Evolutionary conservation across 2,888 invertebrate genomes (phyloP).

Genomic region (Gasteruption jaculator): DNA sequence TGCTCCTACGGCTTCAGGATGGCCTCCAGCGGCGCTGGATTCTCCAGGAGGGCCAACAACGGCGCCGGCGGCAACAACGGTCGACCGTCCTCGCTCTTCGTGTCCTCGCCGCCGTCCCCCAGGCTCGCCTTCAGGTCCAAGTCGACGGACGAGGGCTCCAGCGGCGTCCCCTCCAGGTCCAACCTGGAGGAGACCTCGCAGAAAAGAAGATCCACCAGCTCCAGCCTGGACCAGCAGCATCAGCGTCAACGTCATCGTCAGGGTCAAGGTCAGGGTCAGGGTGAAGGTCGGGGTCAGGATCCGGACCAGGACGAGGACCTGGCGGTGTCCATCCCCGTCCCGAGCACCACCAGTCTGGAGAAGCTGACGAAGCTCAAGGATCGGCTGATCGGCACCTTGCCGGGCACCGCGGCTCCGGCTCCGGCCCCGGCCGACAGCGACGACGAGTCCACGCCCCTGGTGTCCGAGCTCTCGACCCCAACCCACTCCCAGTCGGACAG

Average conservation of each 20-base stretch:
- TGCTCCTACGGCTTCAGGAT: constrained; percentile 28
- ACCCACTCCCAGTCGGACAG: constrained; percentile 39
- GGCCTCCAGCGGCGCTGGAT: constrained; percentile 11
- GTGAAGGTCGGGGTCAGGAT: constrained; percentile 18
- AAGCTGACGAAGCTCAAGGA: constrained; percentile 37
- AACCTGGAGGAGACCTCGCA: constrained; percentile 20
- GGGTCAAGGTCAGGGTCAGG: too few relatives aligned
- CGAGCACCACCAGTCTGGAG: constrained; percentile 30
- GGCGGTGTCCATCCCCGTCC: constrained; percentile 29
- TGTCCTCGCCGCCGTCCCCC: constrained; percentile 43
- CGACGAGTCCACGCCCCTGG: constrained; percentile 68
- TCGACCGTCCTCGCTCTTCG: constrained; percentile 37
- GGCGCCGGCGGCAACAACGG: constrained; percentile 17
- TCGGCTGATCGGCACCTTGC: constrained; percentile 29
- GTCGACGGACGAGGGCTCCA: constrained; percentile 38
- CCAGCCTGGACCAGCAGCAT: constrained; percentile 19
- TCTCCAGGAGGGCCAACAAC: constrained; percentile 19
- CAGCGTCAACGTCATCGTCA: constrained; percentile 3
- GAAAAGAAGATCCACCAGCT: constrained; percentile 24
- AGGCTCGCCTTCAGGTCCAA: constrained; percentile 39
- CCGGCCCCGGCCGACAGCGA: constrained; percentile 51
- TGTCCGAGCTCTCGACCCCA: constrained; percentile 53
- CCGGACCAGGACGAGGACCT: constrained; percentile 26
- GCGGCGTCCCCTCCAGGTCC: constrained; percentile 15
- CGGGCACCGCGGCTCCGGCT: constrained; percentile 19